Evolutionary conservation across 1,140 invertebrate genomes (phyloP), one percentile per base, ranked within the genome.

Genomic region (Pseudomyrmex cubaensis): DNA sequence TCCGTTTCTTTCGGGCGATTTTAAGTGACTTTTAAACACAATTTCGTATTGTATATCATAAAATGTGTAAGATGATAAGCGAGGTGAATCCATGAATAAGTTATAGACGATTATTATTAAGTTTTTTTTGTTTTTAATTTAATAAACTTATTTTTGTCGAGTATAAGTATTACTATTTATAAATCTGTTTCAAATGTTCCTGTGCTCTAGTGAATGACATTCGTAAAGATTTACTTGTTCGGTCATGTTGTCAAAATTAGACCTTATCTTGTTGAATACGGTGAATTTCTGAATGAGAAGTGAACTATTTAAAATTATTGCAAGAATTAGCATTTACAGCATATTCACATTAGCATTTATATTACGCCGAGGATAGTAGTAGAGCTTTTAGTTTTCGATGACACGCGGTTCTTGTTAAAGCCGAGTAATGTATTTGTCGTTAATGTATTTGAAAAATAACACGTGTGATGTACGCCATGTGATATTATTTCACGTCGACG

Each of bases 281-380:
- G 35, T 69, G 44, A 15, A 17, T 50, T 70, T 69, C 35, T 78
- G 48, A 1, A 15, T 35, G 20, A 54, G 13, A 80, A 80, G 56
- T 25, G 64, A 82, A 67, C 44, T 59, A 59, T 70, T 57, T 61
- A 59, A 80, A 70, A 80, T 80, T 80, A 80, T 70, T 70, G 54
- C 76, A 61, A 59, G 76, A 48, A 70, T 78, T 70, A 80, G 66
- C 66, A 57, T 48, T 61, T 15, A 48, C 66, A 7, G 54, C 44
- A 70, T 54, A 70, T 80, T 80, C 50, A 61, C 66, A 80, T 80
- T 80, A 80, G 66, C 66, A 80, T 61, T 59, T 70, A 80, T 70
- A 80, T 80, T 80, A 78, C 64, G 64, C 7, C 13, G 63, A n/a
- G 52, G 48, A 67, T 78, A 50, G 54, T 80, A 35, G 35, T 70